These are phyloP conservation scores for Thaumetopoea pityocampa DNA, from an alignment of 1,140 invertebrate genomes.

Conservation along the genomic window DNA sequence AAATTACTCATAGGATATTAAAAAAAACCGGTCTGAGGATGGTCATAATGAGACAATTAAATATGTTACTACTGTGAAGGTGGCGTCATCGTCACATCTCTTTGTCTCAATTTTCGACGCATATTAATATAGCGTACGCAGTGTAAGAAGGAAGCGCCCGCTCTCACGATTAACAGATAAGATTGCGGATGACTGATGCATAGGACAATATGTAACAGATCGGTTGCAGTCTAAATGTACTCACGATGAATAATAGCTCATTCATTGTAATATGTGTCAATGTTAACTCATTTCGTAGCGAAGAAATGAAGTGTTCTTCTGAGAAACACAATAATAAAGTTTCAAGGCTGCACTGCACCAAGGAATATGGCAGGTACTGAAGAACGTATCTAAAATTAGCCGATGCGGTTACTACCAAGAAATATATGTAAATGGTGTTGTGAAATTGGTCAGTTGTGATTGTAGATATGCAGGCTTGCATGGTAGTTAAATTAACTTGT, in stretches of 20 bases:
- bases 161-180: slow-evolving; percentile 71
- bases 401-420: too few relatives aligned
- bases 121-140: slow-evolving; percentile 40
- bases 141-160: slow-evolving; percentile 39
- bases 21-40: slow-evolving; percentile 11
- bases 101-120: slow-evolving; percentile 12
- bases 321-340: slow-evolving; percentile 26
- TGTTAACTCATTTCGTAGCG: slow-evolving; percentile 29
- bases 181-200: slow-evolving; percentile 68
- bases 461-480: too few relatives aligned
- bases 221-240: slow-evolving; percentile 49
- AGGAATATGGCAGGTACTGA: too few relatives aligned
- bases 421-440: too few relatives aligned
- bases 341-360: not conserved
- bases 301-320: slow-evolving; percentile 34
- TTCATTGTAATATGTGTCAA: slow-evolving; percentile 65
- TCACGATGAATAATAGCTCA: slow-evolving; percentile 52
- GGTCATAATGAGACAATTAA: slow-evolving; percentile 21
- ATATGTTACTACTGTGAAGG: slow-evolving; percentile 19
- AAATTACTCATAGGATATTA: slow-evolving; percentile 7
- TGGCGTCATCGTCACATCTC: slow-evolving; percentile 6
- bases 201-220: slow-evolving; percentile 71
- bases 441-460: too few relatives aligned
- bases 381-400: too few relatives aligned
- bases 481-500: too few relatives aligned